These are phyloP conservation scores for Cheilosia impressa DNA, from an alignment of 2,888 invertebrate species.

Conservation along the genomic window DNA sequence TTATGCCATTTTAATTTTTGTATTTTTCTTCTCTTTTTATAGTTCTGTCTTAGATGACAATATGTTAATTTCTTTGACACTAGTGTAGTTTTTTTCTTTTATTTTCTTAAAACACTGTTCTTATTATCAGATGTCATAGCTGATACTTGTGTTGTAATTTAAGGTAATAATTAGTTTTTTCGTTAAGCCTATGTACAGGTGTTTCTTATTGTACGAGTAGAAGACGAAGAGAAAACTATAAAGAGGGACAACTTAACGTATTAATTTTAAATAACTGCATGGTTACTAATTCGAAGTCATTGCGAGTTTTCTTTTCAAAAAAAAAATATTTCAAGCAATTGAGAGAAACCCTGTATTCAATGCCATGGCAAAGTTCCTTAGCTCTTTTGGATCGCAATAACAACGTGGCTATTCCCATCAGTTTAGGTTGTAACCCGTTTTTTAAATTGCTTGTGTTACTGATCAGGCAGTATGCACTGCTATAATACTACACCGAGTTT, in stretches of 20 bases:
- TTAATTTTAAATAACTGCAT: not conserved
- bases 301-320: too few species aligned
- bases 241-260: not conserved
- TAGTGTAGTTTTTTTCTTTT: conserved; percentile 31
- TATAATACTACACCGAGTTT: too few species aligned
- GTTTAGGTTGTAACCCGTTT: too few species aligned
- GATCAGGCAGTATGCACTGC: too few species aligned
- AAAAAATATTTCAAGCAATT: too few species aligned
- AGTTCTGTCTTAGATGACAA: conserved; percentile 69
- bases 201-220: conserved; percentile 29
- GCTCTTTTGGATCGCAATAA: too few species aligned
- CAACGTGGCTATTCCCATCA: too few species aligned
- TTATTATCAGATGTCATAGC: conserved; percentile 84
- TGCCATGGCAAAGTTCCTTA: too few species aligned
- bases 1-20: conserved; percentile 45
- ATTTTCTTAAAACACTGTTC: conserved; percentile 74
- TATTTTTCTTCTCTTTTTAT: conserved; percentile 23
- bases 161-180: conserved; percentile 55
- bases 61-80: conserved; percentile 79
- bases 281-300: not conserved
- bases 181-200: conserved; percentile 56
- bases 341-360: too few species aligned
- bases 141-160: conserved; percentile 79
- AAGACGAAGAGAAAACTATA: not conserved
- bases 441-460: too few species aligned